Evolutionary conservation across 2,113 vertebrate genomes (phyloP).

Genomic region (Macaca fascicularis): T2T-MFA8v1.1 NC_088379.1:189352001-189352500

Average conservation of each 20-base stretch:
- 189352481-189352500: not conserved
- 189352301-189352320: not conserved
- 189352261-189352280: not conserved
- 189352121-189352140: not conserved
- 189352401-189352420: not conserved
- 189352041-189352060: not conserved
- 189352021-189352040: not conserved
- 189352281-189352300: not conserved
- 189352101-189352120: not conserved
- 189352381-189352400: not conserved
- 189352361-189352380: not conserved
- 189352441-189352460: not conserved
- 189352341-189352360: not conserved
- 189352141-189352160: not conserved
- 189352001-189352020: not conserved
- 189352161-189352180: not conserved
- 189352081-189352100: not conserved
- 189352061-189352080: not conserved
- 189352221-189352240: not conserved
- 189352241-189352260: not conserved
- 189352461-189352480: not conserved
- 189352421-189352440: not conserved
- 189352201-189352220: not conserved
- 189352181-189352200: not conserved
- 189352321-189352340: not conserved